These are phyloP conservation scores for Argyresthia albistria DNA, from an alignment of 2,888 invertebrate species.

Conservation along the genomic window DNA sequence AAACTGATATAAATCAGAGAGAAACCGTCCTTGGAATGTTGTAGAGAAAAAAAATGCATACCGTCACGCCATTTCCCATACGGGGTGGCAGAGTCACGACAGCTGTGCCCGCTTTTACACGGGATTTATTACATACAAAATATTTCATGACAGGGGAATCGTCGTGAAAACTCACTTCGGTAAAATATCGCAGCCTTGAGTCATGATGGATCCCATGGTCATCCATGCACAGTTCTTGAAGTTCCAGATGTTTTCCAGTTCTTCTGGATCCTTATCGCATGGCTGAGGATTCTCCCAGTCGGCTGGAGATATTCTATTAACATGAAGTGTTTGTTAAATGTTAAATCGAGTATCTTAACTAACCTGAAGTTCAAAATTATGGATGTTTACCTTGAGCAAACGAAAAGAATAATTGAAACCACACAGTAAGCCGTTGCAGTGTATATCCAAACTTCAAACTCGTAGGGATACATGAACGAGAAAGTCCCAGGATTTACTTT, in stretches of 20 bases:
- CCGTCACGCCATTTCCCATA: too few relatives aligned
- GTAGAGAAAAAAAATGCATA: too few relatives aligned
- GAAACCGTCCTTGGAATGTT: too few relatives aligned
- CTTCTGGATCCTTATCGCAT: conserved; percentile 86
- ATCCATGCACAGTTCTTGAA: conserved; percentile 94
- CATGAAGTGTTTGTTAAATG: not conserved
- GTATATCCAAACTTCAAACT: conserved; percentile 88
- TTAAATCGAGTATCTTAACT: not conserved
- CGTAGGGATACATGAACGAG: conserved; percentile 90
- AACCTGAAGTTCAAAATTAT: not conserved
- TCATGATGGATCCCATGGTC: conserved; percentile 92
- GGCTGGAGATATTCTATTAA: conserved; percentile 83
- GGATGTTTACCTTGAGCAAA: conserved; percentile 79
- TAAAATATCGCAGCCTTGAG: conserved; percentile 92
- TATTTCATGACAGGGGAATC: too few relatives aligned
- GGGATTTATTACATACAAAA: too few relatives aligned
- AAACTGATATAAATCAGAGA: too few relatives aligned
- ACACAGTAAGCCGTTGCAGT: conserved; percentile 88
- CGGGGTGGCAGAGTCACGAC: too few relatives aligned
- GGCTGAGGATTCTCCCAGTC: conserved; percentile 97
- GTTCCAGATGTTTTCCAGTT: conserved; percentile 91
- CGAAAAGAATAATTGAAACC: conserved; percentile 85
- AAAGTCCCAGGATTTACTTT: conserved; percentile 84
- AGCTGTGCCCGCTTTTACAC: too few relatives aligned
- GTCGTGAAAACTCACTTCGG: conserved; percentile 78